Base-by-base conservation (phyloP, 2,888 invertebrate genomes). In the Sthenelais limicola region DNA sequence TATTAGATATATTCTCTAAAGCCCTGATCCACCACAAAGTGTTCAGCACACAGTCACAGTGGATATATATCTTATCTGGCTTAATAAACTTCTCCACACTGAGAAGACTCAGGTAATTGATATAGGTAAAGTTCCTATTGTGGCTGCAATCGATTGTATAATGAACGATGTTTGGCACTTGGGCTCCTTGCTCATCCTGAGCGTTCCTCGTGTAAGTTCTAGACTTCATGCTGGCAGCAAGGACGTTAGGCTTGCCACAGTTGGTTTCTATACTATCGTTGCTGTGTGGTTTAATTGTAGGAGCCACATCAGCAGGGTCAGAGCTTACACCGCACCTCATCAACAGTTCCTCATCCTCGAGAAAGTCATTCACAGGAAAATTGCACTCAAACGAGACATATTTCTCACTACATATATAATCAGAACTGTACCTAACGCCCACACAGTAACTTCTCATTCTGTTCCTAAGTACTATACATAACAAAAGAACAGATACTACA, bases 111-210 rank as follows among this genome's bases (percentile, higher is more conserved):
- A 56, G 56, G 32, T 56, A 56, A 33, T 56, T 56, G 30, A 56
- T 56, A 32, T 56, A 56, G 30, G 30, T 33, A 32, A 56, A 56
- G 28, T 33, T 32, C 24, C 5, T 56, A 18, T 32, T 33, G 18
- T 56, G 32, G 24, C 33, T 56, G 56, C 56, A 56, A 33, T 56
- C 56, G 15, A 56, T 9, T 1, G 56, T 56, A 28, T 56, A 56
- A 21, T 56, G 56, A 2, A 56, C 56, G 12, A 56, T 56, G 18
- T 56, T 56, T 56, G 56, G 56, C 56, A 56, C 56, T 32, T 56
- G 15, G 43, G 15, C 18, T 43, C 18, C 43, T 43, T 43, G 12
- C 4, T 26, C n/a, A 5, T 49, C 9, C 49, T 49, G 49, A 3
- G 12, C 21, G n/a, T 5, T n/a, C 24, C 24, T 49, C 24, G 21